phyloP scores from a whole-genome alignment of 1,140 invertebrate species.

The Drosophila ogumai region DNA sequence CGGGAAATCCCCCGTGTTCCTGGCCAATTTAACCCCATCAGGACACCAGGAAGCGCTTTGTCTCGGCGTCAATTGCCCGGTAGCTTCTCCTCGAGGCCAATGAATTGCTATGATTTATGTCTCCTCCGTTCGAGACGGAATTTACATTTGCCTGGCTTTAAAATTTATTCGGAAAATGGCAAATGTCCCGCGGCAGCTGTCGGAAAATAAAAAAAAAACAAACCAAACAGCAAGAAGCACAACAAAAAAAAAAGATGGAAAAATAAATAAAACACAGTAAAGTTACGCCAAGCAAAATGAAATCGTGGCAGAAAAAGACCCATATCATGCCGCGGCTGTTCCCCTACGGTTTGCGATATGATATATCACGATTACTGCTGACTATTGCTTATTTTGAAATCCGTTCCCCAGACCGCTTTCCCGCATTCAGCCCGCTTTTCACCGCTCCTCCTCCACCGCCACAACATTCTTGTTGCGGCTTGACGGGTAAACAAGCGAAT shows the following conservation, averaged over 20 bases:
- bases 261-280: conserved; percentile 3
- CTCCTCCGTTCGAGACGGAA: conserved; percentile 19
- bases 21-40: conserved; percentile 45
- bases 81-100: conserved; percentile 25
- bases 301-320: conserved; percentile 46
- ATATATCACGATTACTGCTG: conserved; percentile 76
- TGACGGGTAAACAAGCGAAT: conserved; percentile 77
- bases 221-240: not conserved
- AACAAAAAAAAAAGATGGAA: not conserved
- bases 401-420: conserved; percentile 20
- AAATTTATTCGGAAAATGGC: conserved; percentile 36
- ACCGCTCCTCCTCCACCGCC: not conserved
- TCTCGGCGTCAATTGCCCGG: conserved; percentile 37
- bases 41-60: conserved; percentile 43
- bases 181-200: conserved; percentile 38
- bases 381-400: conserved; percentile 72
- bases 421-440: conserved; percentile 5
- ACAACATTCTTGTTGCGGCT: conserved; percentile 59
- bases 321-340: conserved; percentile 39
- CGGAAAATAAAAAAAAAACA: conserved; percentile 9
- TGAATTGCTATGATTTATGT: conserved; percentile 53
- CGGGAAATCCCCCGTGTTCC: conserved; percentile 18
- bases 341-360: conserved; percentile 49
- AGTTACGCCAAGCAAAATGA: conserved; percentile 29
- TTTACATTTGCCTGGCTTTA: conserved; percentile 39